phyloP scores from a whole-genome alignment of 1,140 invertebrate species.

The Platorchestia sp. region DNA sequence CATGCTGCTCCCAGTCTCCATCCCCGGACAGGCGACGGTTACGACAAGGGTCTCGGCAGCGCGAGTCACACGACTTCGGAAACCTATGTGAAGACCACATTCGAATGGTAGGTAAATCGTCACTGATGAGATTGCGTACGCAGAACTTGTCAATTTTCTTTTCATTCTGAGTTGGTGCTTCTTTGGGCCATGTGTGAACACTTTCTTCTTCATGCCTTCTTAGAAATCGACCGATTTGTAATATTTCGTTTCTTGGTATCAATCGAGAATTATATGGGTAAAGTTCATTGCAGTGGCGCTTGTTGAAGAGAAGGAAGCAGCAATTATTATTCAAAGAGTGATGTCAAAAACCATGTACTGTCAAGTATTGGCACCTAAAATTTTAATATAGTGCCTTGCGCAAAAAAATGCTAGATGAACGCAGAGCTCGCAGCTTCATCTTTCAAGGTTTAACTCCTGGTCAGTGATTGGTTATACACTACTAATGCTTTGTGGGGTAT shows the following conservation, averaged over 20 bases:
- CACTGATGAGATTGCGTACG: too few relatives aligned
- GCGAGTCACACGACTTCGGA: neutral
- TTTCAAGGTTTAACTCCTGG: neutral
- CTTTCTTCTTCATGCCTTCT: too few relatives aligned
- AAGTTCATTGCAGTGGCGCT: too few relatives aligned
- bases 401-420: neutral
- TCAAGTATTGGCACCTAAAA: too few relatives aligned
- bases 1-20: neutral
- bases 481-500: neutral
- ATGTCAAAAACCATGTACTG: neutral
- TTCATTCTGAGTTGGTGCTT: neutral
- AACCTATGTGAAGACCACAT: slow-evolving; percentile 34
- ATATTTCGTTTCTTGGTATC: neutral
- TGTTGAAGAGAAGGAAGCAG: too few relatives aligned
- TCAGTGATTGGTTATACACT: neutral
- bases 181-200: neutral
- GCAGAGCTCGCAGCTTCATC: neutral
- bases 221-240: too few relatives aligned
- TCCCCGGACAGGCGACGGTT: slow-evolving; percentile 12
- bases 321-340: neutral
- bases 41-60: neutral
- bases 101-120: neutral
- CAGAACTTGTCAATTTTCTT: neutral
- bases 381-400: neutral
- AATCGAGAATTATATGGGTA: too few relatives aligned